A percentile compares a stretch with the other conserved stretches of the same genome.
These are phyloP conservation scores for Percopsis transmontana DNA, from an alignment of 2,113 vertebrate genomes.

Conservation along the genomic window DNA sequence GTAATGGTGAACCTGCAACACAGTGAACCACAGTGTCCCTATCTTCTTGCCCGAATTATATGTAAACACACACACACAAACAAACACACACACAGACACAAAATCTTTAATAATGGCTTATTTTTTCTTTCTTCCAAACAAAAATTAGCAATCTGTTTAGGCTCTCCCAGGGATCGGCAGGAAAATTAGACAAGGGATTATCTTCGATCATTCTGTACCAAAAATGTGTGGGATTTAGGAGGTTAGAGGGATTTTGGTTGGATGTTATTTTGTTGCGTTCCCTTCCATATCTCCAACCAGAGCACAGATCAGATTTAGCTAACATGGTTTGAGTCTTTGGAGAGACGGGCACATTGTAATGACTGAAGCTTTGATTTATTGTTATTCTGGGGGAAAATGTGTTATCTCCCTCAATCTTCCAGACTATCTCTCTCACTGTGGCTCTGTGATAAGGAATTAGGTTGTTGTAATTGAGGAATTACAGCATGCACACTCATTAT, in stretches of 20 bases:
- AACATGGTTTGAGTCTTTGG: slow-evolving; percentile 34
- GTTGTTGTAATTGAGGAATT: slow-evolving; percentile 45
- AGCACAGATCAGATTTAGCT: slow-evolving; percentile 25
- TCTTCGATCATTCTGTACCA: slow-evolving; percentile 29
- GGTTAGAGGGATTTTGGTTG: neutral
- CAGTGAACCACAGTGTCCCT: no score
- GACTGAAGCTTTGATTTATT: slow-evolving; percentile 42
- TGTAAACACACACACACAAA: no score
- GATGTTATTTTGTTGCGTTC: slow-evolving; percentile 13
- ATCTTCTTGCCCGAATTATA: no score
- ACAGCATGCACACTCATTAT: slow-evolving; percentile 29
- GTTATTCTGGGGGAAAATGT: slow-evolving; percentile 34
- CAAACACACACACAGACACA: no score
- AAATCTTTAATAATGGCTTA: neutral
- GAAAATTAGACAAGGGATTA: slow-evolving; percentile 67
- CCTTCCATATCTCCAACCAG: slow-evolving; percentile 7
- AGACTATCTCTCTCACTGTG: neutral
- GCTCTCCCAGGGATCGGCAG: slow-evolving; percentile 16
- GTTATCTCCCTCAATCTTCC: slow-evolving; percentile 23
- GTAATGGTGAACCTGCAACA: no score
- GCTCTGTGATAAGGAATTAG: slow-evolving; percentile 37
- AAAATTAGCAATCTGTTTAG: slow-evolving; percentile 48
- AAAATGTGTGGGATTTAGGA: slow-evolving; percentile 42
- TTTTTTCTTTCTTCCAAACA: slow-evolving; percentile 9
- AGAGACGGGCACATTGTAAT: slow-evolving; percentile 7